Base-by-base conservation (phyloP, 2,888 invertebrate genomes). In the Lutraria lutraria region DNA sequence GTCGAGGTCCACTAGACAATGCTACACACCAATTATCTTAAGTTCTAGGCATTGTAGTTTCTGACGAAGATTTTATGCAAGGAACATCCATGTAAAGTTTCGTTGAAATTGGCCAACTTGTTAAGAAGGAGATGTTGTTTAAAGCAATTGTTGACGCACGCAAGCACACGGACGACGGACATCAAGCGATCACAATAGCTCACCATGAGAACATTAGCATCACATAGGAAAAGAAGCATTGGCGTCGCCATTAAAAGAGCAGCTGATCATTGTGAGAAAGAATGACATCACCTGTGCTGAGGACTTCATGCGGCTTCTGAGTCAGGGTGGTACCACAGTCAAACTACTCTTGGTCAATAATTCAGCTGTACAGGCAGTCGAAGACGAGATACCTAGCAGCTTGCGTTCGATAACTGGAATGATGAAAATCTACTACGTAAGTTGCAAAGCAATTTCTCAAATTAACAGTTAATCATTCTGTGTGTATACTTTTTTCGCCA, bases 1-100 rank as follows among this genome's bases (percentile, higher is more conserved):
- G n/a, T n/a, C n/a, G n/a, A n/a, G 96, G 12, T 96, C 96, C 6
- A 93, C 94, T 0, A 96, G 95, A 10, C 96, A 96, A 87, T 96
- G 95, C 34, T 96, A 97, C 85, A 96, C 96, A 93, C 92, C 87
- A 0, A 96, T 96, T 93, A 96, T 97, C 93, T 89, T 83, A 56
- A 56, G 92, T 31, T n/a, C n/a, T n/a, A n/a, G n/a, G n/a, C n/a
- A n/a, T n/a, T n/a, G n/a, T n/a, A n/a, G n/a, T n/a, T n/a, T n/a
- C n/a, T n/a, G n/a, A n/a, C n/a, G n/a, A n/a, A n/a, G n/a, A n/a
- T n/a, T n/a, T n/a, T n/a, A n/a, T n/a, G n/a, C n/a, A n/a, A n/a
- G n/a, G n/a, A n/a, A n/a, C n/a, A n/a, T n/a, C n/a, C n/a, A n/a
- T n/a, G n/a, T n/a, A n/a, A n/a, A n/a, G n/a, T n/a, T n/a, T n/a